Conservation (phyloP, 2,113 vertebrate genomes). For the Laterallus jamaicensis region DNA sequence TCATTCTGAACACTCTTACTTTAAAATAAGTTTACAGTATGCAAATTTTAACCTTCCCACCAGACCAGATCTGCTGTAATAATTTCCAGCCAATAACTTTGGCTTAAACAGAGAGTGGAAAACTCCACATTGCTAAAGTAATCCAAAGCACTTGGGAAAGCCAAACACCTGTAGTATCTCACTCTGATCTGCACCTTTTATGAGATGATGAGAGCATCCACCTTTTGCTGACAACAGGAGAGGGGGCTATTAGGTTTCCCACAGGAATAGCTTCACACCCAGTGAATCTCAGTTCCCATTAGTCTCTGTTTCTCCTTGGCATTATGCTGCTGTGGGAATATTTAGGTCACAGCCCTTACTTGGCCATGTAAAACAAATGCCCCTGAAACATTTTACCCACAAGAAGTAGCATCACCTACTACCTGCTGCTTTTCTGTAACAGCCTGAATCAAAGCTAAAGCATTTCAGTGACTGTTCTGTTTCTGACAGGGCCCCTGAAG, state of each 20-base stretch:
- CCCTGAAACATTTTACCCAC: background rate
- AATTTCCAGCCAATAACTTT: background rate
- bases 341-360: background rate
- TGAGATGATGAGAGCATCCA: constrained; percentile 6
- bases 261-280: background rate
- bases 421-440: background rate
- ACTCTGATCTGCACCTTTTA: background rate
- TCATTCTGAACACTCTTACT: background rate
- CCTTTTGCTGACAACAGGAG: constrained; percentile 19
- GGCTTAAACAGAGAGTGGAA: background rate
- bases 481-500: constrained; percentile 81
- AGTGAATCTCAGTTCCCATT: constrained; percentile 22
- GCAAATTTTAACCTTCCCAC: background rate
- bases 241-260: constrained; percentile 6
- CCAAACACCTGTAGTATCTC: constrained; percentile 1
- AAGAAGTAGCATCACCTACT: background rate
- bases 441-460: background rate
- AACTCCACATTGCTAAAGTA: background rate
- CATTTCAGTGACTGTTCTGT: background rate
- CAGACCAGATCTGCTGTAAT: background rate
- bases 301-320: background rate
- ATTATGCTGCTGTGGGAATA: background rate
- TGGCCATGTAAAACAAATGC: background rate
- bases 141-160: background rate
- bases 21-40: background rate